Evolutionary conservation across 2,888 invertebrate species (phyloP), one percentile per base, ranked within the genome.

Genomic region (Drosophila siamana): DNA sequence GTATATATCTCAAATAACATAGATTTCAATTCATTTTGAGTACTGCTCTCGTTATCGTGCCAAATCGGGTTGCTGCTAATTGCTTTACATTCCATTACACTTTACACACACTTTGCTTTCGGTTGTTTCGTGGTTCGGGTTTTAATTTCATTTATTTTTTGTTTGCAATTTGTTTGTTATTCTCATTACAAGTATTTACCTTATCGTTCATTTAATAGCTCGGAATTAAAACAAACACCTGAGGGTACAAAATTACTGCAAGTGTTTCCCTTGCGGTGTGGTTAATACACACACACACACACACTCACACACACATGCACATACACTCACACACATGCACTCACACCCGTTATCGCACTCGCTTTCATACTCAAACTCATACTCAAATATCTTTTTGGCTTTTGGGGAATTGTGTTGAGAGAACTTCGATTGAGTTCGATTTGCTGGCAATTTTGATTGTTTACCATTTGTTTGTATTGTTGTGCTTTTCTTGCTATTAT

Each of bases 1-100:
- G 24, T 36, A 36, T 44, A 51, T 36, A 33, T 59, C 48, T 47
- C 22, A 41, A 66, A 56, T 28, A 55, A 63, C 54, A 69, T 44
- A 51, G 48, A 54, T 47, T 52, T 43, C 15, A 36, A 44, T 54
- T 24, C 19, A 19, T 6, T 43, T 44, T 9, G 11, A 30, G 9
- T 24, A 16, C 30, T 54, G 19, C 16, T 43, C 19, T 54, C 22
- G 15, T 54, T 4, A 41, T 26, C 26, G 28, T 36, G 36, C 36
- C 36, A 46, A 67, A 67, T 48, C 38, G 28, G 40, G 28, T 46
- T 46, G 11, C 30, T 55, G 9, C 40, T 44, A 72, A 55, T 59
- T 71, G 33, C 52, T 36, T 66, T 51, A 43, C 65, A 71, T 57
- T 72, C 43, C 54, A 59, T 52, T 48, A 33, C 24, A 60, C 41